Conservation (phyloP, 1,140 invertebrate species). For the Papilio dardanus region DNA sequence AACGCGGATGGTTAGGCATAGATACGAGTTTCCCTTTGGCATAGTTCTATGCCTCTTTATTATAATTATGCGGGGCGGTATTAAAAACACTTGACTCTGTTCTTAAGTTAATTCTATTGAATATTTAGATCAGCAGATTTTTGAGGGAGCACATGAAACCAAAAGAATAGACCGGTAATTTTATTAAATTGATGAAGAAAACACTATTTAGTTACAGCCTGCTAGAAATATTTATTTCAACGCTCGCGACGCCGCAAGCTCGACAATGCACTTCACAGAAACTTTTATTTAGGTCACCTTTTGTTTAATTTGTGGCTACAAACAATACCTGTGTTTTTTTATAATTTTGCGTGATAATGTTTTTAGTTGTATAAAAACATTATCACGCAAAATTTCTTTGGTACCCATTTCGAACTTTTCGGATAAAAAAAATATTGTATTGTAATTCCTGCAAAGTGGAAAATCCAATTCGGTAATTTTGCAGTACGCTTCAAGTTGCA, state of each 20-base stretch:
- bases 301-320: not conserved
- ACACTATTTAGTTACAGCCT: not conserved
- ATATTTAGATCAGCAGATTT: too few relatives aligned
- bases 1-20: too few relatives aligned
- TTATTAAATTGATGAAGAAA: too few relatives aligned
- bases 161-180: too few relatives aligned
- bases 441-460: not conserved
- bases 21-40: too few relatives aligned
- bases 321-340: not conserved
- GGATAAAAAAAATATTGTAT: not conserved
- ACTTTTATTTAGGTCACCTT: conserved; percentile 12
- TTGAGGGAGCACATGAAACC: not conserved
- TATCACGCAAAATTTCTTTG: too few relatives aligned
- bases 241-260: not conserved
- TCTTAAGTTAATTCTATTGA: too few relatives aligned
- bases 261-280: conserved; percentile 2
- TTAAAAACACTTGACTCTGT: too few relatives aligned
- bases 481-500: not conserved
- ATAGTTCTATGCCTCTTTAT: too few relatives aligned
- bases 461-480: not conserved
- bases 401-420: not conserved
- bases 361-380: too few relatives aligned
- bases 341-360: too few relatives aligned
- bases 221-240: conserved; percentile 20
- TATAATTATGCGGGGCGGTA: too few relatives aligned